Evolutionary conservation across 2,888 invertebrate genomes (phyloP), one percentile per base, ranked within the genome.

Genomic region (Oxyteleia sp.): DNA sequence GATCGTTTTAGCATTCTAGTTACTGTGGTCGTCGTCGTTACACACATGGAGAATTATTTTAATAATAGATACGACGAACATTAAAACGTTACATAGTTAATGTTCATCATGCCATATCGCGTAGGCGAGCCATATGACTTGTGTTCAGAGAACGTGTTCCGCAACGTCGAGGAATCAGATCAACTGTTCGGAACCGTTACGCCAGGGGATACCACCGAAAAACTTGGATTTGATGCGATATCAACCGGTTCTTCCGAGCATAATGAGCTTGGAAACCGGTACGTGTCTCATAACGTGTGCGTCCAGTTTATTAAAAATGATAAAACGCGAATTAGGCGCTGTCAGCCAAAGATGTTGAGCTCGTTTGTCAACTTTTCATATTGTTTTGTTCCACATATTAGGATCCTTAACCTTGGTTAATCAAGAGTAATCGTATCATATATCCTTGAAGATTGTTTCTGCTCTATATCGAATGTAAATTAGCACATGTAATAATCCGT

Each of bases 1-100:
- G 86, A 86, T 85, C 86, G 84, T 81, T 84, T 80, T 64, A 76
- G 72, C 71, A 85, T 86, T 86, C 84, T 78, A 68, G 51, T 61
- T 45, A 51, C 68, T 61, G 13, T 45, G 59, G 53, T 74, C 23
- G 53, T 53, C 23, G 4, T 32, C 5, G 11, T 63, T 61, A 35
- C 43, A 63, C 43, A 38, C 38, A 59, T 43, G 55, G 16, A 29
- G 43, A 45, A 59, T 72, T 75, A 79, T 78, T 71, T 82, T 75
- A 59, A 75, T 82, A 79, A 84, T 82, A 82, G 71, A 82, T 81
- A 75, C 59, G 68, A 47, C 51, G 35, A 68, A 69, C 79, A 71
- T 79, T 71, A 59, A 82, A 79, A 79, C 63, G 63, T 82, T 69
- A 53, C 41, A 71, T 41, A 68, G 41, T 45, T 74, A 69, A 78